Evolutionary conservation across 2,888 invertebrate genomes (phyloP).

Genomic region (Apotomis betuletana): DNA sequence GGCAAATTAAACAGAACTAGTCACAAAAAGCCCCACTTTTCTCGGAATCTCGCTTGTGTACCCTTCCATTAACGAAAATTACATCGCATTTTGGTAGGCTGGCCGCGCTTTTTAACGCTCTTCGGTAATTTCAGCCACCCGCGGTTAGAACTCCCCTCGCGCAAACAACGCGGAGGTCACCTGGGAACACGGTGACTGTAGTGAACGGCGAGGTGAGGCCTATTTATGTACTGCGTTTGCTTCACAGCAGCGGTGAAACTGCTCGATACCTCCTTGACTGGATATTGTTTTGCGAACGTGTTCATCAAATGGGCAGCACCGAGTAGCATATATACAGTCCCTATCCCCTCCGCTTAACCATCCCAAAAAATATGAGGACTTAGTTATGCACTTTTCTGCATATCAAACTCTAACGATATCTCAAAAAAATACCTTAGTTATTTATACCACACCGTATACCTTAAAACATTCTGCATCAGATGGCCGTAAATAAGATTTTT

Average conservation of each 20-base stretch:
- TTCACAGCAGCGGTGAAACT: not conserved
- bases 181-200: conserved; percentile 1
- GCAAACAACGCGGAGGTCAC: conserved; percentile 15
- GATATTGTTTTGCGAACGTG: not conserved
- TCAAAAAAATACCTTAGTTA: too few relatives aligned
- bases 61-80: conserved; percentile 16
- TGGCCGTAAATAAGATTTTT: too few relatives aligned
- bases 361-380: too few relatives aligned
- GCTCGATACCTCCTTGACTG: not conserved
- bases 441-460: too few relatives aligned
- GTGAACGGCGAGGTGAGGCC: not conserved
- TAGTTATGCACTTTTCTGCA: too few relatives aligned
- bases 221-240: not conserved
- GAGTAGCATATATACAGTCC: too few relatives aligned
- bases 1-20: conserved; percentile 5
- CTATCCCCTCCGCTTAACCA: too few relatives aligned
- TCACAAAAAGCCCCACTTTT: conserved; percentile 1
- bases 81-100: conserved; percentile 8
- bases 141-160: conserved; percentile 8
- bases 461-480: too few relatives aligned
- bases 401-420: too few relatives aligned
- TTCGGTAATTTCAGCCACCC: conserved; percentile 11
- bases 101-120: not conserved
- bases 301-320: too few relatives aligned
- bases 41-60: conserved; percentile 6